phyloP scores from a whole-genome alignment of 1,140 invertebrate genomes.

The Agrypnia vestita region DNA sequence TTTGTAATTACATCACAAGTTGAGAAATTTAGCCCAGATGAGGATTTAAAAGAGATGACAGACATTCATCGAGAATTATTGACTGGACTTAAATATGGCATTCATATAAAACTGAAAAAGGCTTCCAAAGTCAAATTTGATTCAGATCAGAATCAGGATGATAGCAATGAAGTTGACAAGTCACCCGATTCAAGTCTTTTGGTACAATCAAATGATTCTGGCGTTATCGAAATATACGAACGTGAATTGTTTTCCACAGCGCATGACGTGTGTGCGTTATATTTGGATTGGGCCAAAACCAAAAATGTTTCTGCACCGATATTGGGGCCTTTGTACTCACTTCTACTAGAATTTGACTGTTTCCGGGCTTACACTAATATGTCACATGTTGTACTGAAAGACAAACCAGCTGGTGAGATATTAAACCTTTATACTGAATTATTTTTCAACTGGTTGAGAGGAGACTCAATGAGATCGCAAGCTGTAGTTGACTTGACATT shows the following conservation, averaged over 20 bases:
- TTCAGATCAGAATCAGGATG: constrained; percentile 43
- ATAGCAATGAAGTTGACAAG: constrained; percentile 6
- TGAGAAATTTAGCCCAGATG: constrained; percentile 60
- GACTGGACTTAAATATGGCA: constrained; percentile 62
- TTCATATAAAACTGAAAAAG: constrained; percentile 62
- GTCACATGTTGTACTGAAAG: constrained; percentile 63
- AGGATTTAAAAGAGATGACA: constrained; percentile 60
- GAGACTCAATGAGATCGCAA: constrained; percentile 67
- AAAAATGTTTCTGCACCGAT: constrained; percentile 65
- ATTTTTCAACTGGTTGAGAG: constrained; percentile 70
- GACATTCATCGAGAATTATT: constrained; percentile 64
- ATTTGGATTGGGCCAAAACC: constrained; percentile 69
- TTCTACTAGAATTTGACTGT: constrained; percentile 69
- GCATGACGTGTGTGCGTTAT: constrained; percentile 70
- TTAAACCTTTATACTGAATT: constrained; percentile 70
- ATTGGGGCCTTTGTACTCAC: constrained; percentile 65
- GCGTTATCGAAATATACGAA: constrained; percentile 55
- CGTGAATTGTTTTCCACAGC: constrained; percentile 71
- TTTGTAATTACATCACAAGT: constrained; percentile 67
- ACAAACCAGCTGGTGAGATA: constrained; percentile 63
- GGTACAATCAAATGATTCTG: constrained; percentile 24
- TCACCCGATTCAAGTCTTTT: too few relatives aligned
- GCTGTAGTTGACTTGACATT: constrained; percentile 76
- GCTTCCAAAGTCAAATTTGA: constrained; percentile 64
- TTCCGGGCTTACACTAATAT: constrained; percentile 66